Percentiles rank a stretch among this genome's conserved stretches.
Conservation (phyloP, 2,797 vertebrate genomes). For the Bufotes viridis region DNA sequence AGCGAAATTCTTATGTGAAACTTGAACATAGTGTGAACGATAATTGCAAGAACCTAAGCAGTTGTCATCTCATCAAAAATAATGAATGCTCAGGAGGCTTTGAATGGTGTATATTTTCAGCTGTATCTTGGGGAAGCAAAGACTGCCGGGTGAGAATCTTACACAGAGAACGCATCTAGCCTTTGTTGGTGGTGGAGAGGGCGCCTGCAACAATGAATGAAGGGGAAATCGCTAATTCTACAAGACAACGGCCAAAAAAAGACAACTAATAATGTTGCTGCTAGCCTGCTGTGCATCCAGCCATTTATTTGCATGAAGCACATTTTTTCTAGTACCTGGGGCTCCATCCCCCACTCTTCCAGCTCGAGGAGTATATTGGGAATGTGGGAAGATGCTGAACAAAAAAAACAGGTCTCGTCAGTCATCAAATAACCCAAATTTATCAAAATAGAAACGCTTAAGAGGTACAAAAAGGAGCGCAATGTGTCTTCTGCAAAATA, state of each 20-base stretch:
- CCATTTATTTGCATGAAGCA: conserved; percentile 69
- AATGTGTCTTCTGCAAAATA: neutral
- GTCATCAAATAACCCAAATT: neutral
- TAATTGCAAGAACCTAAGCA: conserved; percentile 70
- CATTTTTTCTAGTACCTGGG: conserved; percentile 73
- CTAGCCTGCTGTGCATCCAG: conserved; percentile 75
- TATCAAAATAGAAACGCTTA: neutral
- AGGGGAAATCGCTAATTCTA: conserved; percentile 72
- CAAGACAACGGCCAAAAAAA: conserved; percentile 74
- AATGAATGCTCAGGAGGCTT: conserved; percentile 86
- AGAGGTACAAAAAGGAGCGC: neutral
- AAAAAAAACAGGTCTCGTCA: conserved; percentile 12
- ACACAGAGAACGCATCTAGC: conserved; percentile 52
- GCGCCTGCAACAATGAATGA: conserved; percentile 79
- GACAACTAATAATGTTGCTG: conserved; percentile 75
- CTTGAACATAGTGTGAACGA: conserved; percentile 69
- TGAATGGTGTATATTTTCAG: conserved; percentile 73
- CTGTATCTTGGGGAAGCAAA: conserved; percentile 76
- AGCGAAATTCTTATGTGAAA: conserved; percentile 66
- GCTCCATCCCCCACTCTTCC: conserved; percentile 64
- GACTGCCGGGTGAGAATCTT: conserved; percentile 66
- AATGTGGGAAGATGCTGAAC: neutral
- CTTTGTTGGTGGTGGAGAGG: conserved; percentile 74
- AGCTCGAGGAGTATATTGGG: neutral
- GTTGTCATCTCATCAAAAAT: conserved; percentile 85